phyloP scores from a whole-genome alignment of 2,888 invertebrate genomes.

The Harpagoxenus sublaevis region DNA sequence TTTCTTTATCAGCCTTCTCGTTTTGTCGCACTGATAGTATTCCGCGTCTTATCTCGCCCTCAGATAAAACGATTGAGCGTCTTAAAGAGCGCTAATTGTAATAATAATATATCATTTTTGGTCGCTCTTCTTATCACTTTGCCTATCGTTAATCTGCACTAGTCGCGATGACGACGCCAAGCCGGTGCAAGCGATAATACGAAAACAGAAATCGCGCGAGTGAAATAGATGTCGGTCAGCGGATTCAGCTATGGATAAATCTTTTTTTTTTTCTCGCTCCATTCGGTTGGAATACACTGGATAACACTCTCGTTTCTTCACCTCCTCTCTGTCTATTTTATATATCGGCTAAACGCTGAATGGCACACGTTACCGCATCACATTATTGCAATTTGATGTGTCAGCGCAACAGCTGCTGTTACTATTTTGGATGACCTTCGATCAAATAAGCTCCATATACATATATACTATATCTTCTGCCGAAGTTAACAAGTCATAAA shows the following conservation, averaged over 20 bases:
- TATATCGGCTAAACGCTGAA: constrained; percentile 50
- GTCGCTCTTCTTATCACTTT: constrained; percentile 48
- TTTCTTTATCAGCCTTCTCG: constrained; percentile 5
- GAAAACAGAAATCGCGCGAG: constrained; percentile 19
- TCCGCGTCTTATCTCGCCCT: background rate
- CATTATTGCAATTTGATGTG: constrained; percentile 54
- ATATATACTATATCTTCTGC: constrained; percentile 48
- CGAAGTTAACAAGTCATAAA: constrained; percentile 46
- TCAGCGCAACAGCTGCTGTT: constrained; percentile 20
- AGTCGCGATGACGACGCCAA: constrained; percentile 54
- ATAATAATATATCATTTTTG: constrained; percentile 18
- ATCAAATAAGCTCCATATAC: constrained; percentile 47
- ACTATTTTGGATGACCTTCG: constrained; percentile 38
- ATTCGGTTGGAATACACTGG: constrained; percentile 29
- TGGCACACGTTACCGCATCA: constrained; percentile 55
- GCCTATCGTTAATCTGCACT: constrained; percentile 68
- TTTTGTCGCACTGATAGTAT: background rate
- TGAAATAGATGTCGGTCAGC: constrained; percentile 11
- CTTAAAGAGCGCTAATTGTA: constrained; percentile 40
- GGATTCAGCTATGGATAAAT: constrained; percentile 4
- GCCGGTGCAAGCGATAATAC: constrained; percentile 17
- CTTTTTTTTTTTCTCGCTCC: background rate
- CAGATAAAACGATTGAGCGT: constrained; percentile 36
- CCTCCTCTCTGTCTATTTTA: constrained; percentile 25
- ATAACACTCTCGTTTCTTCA: background rate